Conservation (phyloP, 2,888 invertebrate genomes). For the Tiphia femorata region DNA sequence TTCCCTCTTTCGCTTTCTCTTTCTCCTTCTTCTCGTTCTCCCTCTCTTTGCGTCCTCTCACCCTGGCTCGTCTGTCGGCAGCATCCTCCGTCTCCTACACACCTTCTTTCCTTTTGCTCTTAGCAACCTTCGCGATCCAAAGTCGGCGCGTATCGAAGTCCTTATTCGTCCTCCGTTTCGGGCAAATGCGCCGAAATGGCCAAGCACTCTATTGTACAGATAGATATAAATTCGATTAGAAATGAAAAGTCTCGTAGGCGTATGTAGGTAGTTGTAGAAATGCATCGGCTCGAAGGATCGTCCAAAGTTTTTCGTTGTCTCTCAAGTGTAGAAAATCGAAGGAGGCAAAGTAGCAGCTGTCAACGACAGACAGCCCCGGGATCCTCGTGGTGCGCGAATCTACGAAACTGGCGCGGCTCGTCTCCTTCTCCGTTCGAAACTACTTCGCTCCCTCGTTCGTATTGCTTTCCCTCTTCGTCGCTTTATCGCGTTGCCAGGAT, state of each 20-base stretch:
- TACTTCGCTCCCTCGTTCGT: constrained; percentile 33
- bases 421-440: constrained; percentile 42
- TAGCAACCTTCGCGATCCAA: not conserved
- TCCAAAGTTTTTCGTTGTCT: too few species aligned
- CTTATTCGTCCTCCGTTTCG: constrained; percentile 30
- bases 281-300: constrained; percentile 22
- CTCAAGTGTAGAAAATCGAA: too few species aligned
- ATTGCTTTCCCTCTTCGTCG: constrained; percentile 25
- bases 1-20: constrained; percentile 32
- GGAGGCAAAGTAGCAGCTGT: constrained; percentile 55
- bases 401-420: constrained; percentile 38
- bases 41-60: constrained; percentile 30
- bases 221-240: too few species aligned
- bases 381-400: constrained; percentile 32
- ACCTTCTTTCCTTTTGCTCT: not conserved
- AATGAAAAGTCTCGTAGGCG: too few species aligned
- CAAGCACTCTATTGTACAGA: too few species aligned
- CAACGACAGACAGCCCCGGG: constrained; percentile 54
- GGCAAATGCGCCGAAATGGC: constrained; percentile 8
- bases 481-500: constrained; percentile 41
- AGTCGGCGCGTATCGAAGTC: constrained; percentile 24
- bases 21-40: constrained; percentile 32
- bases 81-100: not conserved
- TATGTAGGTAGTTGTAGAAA: too few species aligned
- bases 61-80: constrained; percentile 3